Evolutionary conservation across 2,797 vertebrate species (phyloP).

Genomic region (Enteromius trimaculatus): DNA sequence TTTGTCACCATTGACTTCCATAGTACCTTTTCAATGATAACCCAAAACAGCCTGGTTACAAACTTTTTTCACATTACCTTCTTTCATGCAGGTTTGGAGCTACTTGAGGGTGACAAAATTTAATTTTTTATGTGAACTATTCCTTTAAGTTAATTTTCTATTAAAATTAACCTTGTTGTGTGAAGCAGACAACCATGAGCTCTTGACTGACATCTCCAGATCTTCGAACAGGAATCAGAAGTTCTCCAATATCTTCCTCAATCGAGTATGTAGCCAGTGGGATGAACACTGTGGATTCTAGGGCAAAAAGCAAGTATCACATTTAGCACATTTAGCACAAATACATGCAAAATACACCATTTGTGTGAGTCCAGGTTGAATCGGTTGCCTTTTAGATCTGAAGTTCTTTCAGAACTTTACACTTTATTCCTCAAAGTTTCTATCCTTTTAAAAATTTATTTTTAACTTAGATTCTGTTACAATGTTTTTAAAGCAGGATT

Average conservation of each 20-base stretch:
- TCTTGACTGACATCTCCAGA: slow-evolving; percentile 90
- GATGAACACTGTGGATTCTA: slow-evolving; percentile 93
- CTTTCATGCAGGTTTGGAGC: too few species aligned
- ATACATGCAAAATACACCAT: neutral
- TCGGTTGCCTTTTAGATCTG: neutral
- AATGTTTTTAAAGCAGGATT: neutral
- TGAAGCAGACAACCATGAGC: slow-evolving; percentile 93
- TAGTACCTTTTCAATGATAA: too few species aligned
- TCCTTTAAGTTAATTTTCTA: neutral
- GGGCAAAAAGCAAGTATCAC: neutral
- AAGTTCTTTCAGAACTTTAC: slow-evolving; percentile 2
- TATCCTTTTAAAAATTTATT: slow-evolving; percentile 4
- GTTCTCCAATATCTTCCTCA: slow-evolving; percentile 90
- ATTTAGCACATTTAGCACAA: neutral
- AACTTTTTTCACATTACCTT: too few species aligned
- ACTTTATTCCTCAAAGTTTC: neutral
- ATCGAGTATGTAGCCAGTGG: slow-evolving; percentile 83
- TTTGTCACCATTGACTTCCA: too few species aligned
- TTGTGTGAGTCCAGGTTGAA: slow-evolving; percentile 8
- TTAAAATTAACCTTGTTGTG: slow-evolving; percentile 86
- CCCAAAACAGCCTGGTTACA: too few species aligned
- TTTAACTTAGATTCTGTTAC: neutral
- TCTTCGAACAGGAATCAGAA: slow-evolving; percentile 88
- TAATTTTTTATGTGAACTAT: too few species aligned
- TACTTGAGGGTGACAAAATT: too few species aligned